Evolutionary conservation across 2,113 vertebrate species (phyloP).

Genomic region (Scortum barcoo): DNA sequence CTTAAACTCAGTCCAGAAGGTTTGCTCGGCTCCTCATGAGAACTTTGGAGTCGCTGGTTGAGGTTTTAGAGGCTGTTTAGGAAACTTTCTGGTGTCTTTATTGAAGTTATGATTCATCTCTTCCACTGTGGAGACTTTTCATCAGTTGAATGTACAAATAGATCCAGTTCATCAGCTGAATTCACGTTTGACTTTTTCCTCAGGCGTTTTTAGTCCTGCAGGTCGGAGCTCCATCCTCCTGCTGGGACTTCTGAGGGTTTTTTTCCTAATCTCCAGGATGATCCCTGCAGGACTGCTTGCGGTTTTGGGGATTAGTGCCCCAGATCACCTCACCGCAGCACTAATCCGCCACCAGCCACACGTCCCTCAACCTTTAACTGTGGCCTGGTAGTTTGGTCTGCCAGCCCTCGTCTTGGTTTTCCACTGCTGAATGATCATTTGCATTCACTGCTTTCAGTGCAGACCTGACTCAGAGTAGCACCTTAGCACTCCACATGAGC

Average conservation of each 20-base stretch:
- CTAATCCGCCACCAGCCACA: slow-evolving; percentile 28
- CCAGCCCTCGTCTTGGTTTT: not conserved
- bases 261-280: not conserved
- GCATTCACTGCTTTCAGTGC: not conserved
- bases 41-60: not conserved
- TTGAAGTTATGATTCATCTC: not conserved
- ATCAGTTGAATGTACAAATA: not conserved
- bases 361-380: not conserved
- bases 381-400: not conserved
- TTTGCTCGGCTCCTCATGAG: not conserved
- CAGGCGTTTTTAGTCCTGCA: not conserved
- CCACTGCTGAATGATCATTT: slow-evolving; percentile 2
- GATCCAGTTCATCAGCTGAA: not conserved
- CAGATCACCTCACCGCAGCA: not conserved
- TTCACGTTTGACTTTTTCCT: not conserved
- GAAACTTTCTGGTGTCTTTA: not conserved
- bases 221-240: not conserved
- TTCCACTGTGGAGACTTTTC: not conserved
- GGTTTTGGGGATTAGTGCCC: slow-evolving; percentile 13
- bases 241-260: not conserved
- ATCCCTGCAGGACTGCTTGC: not conserved
- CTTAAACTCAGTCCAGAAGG: not conserved
- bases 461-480: not conserved
- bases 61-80: not conserved
- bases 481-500: no score